These are phyloP conservation scores for Mustelus asterias DNA, from an alignment of 2,113 vertebrate species.

Conservation along the genomic window DNA sequence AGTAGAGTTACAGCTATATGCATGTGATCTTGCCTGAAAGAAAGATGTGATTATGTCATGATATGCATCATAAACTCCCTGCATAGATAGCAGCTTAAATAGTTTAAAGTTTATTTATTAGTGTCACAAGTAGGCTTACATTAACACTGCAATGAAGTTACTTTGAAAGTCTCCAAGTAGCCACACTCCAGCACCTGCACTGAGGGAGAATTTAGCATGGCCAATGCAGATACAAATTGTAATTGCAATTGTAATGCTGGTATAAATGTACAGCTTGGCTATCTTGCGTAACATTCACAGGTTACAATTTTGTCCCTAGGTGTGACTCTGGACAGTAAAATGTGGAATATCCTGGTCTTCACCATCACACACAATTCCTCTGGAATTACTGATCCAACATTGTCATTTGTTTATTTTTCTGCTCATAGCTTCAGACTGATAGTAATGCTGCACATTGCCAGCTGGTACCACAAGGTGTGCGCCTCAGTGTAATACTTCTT, in stretches of 20 bases:
- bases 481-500: background rate
- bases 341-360: background rate
- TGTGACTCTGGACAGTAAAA: background rate
- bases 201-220: too few species aligned
- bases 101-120: too few species aligned
- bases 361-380: background rate
- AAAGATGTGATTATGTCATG: background rate
- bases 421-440: background rate
- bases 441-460: background rate
- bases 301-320: background rate
- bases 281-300: background rate
- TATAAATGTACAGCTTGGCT: background rate
- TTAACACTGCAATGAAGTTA: too few species aligned
- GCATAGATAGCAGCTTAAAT: background rate
- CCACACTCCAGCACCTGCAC: too few species aligned
- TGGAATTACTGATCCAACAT: background rate
- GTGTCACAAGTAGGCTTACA: too few species aligned
- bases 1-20: background rate
- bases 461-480: background rate
- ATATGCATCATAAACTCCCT: background rate
- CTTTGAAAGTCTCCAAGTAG: too few species aligned
- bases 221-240: background rate
- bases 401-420: background rate
- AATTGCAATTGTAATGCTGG: background rate
- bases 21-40: background rate